phyloP scores from a whole-genome alignment of 2,797 vertebrate genomes.

The Danionella dracula region DNA sequence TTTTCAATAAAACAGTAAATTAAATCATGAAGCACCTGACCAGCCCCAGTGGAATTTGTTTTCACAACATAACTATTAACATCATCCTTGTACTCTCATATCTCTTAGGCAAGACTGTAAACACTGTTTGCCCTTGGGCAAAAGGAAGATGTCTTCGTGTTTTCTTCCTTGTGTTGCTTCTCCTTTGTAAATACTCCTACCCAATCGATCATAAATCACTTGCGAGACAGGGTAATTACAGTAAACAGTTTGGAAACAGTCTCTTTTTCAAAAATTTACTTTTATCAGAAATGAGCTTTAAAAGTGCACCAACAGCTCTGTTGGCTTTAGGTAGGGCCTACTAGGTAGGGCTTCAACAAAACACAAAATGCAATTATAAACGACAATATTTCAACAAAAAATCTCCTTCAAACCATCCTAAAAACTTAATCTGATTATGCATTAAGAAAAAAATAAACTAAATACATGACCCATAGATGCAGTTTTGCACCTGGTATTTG shows the following conservation, averaged over 20 bases:
- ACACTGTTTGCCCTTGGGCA: slow-evolving; percentile 56
- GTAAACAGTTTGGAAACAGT: slow-evolving; percentile 65
- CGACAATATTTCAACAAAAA: slow-evolving; percentile 43
- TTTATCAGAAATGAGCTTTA: slow-evolving; percentile 58
- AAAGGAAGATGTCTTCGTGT: slow-evolving; percentile 14
- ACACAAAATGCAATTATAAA: slow-evolving; percentile 61
- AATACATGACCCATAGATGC: not conserved
- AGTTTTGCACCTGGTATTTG: not conserved
- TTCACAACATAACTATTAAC: not conserved
- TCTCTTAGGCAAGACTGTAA: slow-evolving; percentile 51
- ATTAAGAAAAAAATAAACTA: not conserved
- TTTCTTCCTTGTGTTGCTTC: slow-evolving; percentile 33
- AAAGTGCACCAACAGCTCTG: slow-evolving; percentile 59
- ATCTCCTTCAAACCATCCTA: slow-evolving; percentile 13
- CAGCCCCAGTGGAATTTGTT: not conserved
- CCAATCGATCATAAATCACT: slow-evolving; percentile 72
- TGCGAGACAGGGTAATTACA: slow-evolving; percentile 72
- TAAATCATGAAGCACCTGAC: not conserved
- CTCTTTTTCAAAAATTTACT: slow-evolving; percentile 54
- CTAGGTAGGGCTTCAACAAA: slow-evolving; percentile 56
- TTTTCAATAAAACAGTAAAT: too few relatives aligned
- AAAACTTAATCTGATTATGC: not conserved
- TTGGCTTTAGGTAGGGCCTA: slow-evolving; percentile 47
- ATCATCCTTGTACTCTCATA: slow-evolving; percentile 11
- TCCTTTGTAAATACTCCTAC: slow-evolving; percentile 64